Evolutionary conservation across 2,888 invertebrate genomes (phyloP), one percentile per base, ranked within the genome.

Genomic region (Drosophila meridionalis): DNA sequence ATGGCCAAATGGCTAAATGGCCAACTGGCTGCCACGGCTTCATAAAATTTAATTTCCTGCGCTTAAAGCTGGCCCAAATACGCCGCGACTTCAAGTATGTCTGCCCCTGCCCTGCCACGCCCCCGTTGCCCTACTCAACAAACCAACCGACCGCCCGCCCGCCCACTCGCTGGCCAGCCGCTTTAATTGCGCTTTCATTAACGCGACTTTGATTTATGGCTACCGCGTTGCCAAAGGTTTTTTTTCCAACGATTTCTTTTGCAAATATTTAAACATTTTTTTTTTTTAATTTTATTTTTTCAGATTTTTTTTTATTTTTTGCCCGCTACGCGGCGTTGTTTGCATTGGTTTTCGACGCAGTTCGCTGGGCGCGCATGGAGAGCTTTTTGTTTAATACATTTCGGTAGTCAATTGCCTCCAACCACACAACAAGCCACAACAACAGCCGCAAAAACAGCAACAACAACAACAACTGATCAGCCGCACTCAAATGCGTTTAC

Each of bases 131-230:
- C 32, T 9, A 28, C 5, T 20, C 20, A 20, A 20, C 20, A 20
- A 20, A 20, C 20, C 20, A 20, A 20, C 9, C 30, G 4, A 50
- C 50, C 48, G 28, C n/a, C 3, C 36, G 26, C 55, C 67, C 67
- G 66, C 74, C 79, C 74, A 71, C 88, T 74, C 69, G 61, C 48
- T 55, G 71, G 71, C 84, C 76, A 83, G 70, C 83, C 83, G 77
- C 83, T 87, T 90, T 87, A 87, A 87, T 87, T 90, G 88, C 88
- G 91, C 84, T 88, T 91, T 91, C 91, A 91, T 90, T 91, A 89
- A 91, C 87, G 88, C 90, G 79, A 77, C 87, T 86, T 90, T 88
- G 90, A 91, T 89, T 91, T 91, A 91, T 91, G 82, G 84, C 91
- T 89, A 87, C 89, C 86, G 91, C 81, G 81, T 77, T 82, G 89